These are phyloP conservation scores for Drosophila paulistorum DNA, from an alignment of 1,140 invertebrate species.

Conservation along the genomic window DNA sequence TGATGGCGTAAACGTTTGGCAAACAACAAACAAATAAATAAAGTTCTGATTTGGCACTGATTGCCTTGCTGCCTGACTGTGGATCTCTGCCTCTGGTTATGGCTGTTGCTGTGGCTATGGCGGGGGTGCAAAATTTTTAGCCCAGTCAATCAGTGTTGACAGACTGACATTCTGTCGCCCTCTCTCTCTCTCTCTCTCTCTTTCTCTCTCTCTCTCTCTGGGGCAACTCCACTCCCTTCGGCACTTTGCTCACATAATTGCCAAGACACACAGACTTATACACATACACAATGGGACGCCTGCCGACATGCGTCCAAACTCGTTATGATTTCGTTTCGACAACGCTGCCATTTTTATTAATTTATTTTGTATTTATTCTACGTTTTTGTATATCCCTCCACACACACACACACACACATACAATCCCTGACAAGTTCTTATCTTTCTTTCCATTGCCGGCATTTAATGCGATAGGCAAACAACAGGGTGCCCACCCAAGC, in stretches of 20 bases:
- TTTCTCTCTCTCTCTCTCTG: background rate
- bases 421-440: slow-evolving; percentile 68
- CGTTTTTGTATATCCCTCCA: slow-evolving; percentile 3
- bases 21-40: slow-evolving; percentile 82
- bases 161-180: slow-evolving; percentile 17
- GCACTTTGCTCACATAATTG: slow-evolving; percentile 55
- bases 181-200: background rate
- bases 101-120: background rate
- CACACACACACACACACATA: background rate
- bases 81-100: background rate
- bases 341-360: slow-evolving; percentile 69
- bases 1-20: slow-evolving; percentile 81
- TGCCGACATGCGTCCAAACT: slow-evolving; percentile 51
- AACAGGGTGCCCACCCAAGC: slow-evolving; percentile 42
- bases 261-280: slow-evolving; percentile 31
- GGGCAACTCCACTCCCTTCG: background rate
- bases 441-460: slow-evolving; percentile 67
- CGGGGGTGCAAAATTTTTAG: slow-evolving; percentile 20
- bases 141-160: slow-evolving; percentile 38
- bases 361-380: slow-evolving; percentile 75
- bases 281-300: slow-evolving; percentile 11
- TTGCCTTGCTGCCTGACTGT: slow-evolving; percentile 51
- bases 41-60: slow-evolving; percentile 81
- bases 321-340: slow-evolving; percentile 63
- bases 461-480: slow-evolving; percentile 76